Percentiles rank a stretch among this genome's conserved stretches.
These are phyloP conservation scores for Polypterus bichir DNA, from an alignment of 2,113 vertebrate species.

Conservation along the genomic window DNA sequence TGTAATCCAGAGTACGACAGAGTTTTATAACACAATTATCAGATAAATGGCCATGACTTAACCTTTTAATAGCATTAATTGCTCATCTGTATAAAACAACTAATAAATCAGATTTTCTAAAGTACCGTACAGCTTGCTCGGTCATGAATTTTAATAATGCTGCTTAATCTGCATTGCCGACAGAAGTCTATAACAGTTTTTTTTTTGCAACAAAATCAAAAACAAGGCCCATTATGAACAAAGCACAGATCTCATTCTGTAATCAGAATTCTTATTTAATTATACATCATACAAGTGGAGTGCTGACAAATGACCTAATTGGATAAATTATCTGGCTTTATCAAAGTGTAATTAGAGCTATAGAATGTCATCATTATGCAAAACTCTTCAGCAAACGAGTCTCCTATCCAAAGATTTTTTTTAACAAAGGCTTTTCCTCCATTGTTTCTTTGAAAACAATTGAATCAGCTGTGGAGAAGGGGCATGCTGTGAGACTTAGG, in stretches of 20 bases:
- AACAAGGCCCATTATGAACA: slow-evolving; percentile 44
- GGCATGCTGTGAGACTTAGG: slow-evolving; percentile 39
- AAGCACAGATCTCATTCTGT: slow-evolving; percentile 50
- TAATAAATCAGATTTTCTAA: slow-evolving; percentile 22
- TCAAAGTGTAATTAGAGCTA: slow-evolving; percentile 70
- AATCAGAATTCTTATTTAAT: slow-evolving; percentile 66
- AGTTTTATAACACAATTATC: slow-evolving; percentile 35
- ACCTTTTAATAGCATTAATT: slow-evolving; percentile 39
- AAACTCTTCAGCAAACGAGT: slow-evolving; percentile 50
- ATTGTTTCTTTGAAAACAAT: slow-evolving; percentile 67
- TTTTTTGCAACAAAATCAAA: slow-evolving; percentile 10
- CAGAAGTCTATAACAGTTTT: slow-evolving; percentile 6
- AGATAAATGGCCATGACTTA: slow-evolving; percentile 34
- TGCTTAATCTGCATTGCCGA: slow-evolving; percentile 14
- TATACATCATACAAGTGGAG: slow-evolving; percentile 57
- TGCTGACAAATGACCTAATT: slow-evolving; percentile 56
- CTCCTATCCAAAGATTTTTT: slow-evolving; percentile 51
- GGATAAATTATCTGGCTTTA: slow-evolving; percentile 60
- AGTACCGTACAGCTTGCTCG: slow-evolving; percentile 10
- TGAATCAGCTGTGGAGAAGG: slow-evolving; percentile 34
- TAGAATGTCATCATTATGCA: slow-evolving; percentile 63
- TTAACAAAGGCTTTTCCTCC: slow-evolving; percentile 45
- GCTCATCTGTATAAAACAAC: slow-evolving; percentile 36
- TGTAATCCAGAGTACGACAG: slow-evolving; percentile 26
- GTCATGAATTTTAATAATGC: slow-evolving; percentile 24